These are phyloP conservation scores for Prosopocoilus inquinatus DNA, from an alignment of 2,888 invertebrate species.

Conservation along the genomic window DNA sequence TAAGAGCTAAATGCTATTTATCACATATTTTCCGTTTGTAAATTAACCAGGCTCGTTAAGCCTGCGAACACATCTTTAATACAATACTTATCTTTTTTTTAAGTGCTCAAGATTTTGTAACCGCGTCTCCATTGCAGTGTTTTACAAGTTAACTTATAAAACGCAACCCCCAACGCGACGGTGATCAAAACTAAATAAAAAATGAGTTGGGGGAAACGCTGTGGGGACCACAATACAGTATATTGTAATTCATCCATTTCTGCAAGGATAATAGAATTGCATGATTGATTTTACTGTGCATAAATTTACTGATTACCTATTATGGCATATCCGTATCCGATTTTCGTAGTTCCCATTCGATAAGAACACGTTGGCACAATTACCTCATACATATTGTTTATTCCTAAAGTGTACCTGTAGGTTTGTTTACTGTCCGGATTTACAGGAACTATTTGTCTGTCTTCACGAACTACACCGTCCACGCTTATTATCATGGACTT, in stretches of 20 bases:
- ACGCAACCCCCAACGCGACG: not conserved
- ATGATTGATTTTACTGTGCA: not conserved
- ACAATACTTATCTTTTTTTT: too few species aligned
- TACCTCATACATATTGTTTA: constrained; percentile 65
- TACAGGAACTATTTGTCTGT: constrained; percentile 41
- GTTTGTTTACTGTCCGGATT: constrained; percentile 42
- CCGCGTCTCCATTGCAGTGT: not conserved
- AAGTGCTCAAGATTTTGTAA: too few species aligned
- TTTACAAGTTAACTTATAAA: not conserved
- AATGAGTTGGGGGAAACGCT: constrained; percentile 3
- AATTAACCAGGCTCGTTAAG: too few species aligned
- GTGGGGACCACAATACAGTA: constrained; percentile 76
- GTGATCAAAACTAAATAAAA: not conserved
- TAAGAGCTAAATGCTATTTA: too few species aligned
- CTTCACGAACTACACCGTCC: constrained; percentile 39
- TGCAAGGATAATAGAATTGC: constrained; percentile 47
- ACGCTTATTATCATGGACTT: constrained; percentile 60
- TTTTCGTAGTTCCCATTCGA: constrained; percentile 85
- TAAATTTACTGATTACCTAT: constrained; percentile 58
- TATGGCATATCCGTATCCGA: constrained; percentile 84
- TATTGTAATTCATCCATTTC: constrained; percentile 63
- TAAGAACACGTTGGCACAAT: constrained; percentile 94
- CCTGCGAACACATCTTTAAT: too few species aligned
- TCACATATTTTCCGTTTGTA: too few species aligned
- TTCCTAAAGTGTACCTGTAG: constrained; percentile 50